Base-by-base conservation (phyloP, 2,888 invertebrate species). In the Bhutanitis thaidina region DNA sequence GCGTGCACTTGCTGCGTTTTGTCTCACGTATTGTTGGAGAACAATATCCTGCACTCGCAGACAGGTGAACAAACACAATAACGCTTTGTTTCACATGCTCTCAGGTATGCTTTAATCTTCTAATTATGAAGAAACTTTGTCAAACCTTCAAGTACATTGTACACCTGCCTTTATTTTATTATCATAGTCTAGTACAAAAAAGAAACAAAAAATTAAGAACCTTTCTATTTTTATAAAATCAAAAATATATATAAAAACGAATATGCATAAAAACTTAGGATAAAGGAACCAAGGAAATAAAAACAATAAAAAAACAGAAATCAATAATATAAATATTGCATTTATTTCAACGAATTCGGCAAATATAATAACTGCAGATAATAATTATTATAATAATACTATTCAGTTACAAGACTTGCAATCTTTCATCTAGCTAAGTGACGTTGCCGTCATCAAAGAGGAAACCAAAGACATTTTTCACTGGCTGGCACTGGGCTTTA, bases 301-400 rank as follows among this genome's bases (percentile, higher is more conserved):
- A 71, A 66, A 71, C 71, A 75, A 70, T 67, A 81, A 78, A 80
- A 87, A 83, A 83, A 84, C 83, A 83, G 84, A 86, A 84, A 74
- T 85, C 82, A 87, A 85, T 88, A 90, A 90, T 90, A 89, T 90
- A 90, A 90, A 90, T 90, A 90, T 90, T 90, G 85, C 83, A 86
- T 90, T 90, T 90, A 90, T 90, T 89, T 90, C 84, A 90, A 89
- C 87, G 83, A 88, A 86, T 90, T 86, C 82, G 82, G 86, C 82
- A 82, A 88, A 87, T 88, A 87, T 78, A 87, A 88, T 87, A 87
- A 86, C 83, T 85, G 85, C 84, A 83, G 80, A 84, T 85, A 82
- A 86, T 86, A 84, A 86, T 85, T 83, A 86, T 85, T 83, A 84
- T 85, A 86, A 86, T 89, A 86, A 87, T 87, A 89, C 83, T 88